phyloP scores from a whole-genome alignment of 2,888 invertebrate species.

The Mantis religiosa region DNA sequence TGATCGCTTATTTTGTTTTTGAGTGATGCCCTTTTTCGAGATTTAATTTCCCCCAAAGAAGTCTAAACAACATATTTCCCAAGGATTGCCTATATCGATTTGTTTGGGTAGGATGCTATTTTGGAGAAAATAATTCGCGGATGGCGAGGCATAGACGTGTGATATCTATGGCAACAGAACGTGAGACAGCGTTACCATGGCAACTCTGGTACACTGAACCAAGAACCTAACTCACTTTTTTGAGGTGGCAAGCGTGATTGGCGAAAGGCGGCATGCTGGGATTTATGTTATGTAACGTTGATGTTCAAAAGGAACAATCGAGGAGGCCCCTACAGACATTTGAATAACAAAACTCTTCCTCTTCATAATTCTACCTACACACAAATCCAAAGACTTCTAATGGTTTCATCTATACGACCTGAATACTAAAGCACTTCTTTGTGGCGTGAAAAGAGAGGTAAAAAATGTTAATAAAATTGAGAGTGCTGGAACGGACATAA shows the following conservation, averaged over 20 bases:
- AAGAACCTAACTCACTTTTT: too few relatives aligned
- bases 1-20: too few relatives aligned
- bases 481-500: neutral
- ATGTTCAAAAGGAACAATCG: neutral
- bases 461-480: neutral
- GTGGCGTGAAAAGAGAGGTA: neutral
- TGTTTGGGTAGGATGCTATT: too few relatives aligned
- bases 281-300: neutral
- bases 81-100: too few relatives aligned
- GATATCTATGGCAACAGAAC: too few relatives aligned
- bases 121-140: too few relatives aligned
- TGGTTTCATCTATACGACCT: neutral
- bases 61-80: too few relatives aligned
- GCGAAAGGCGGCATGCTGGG: neutral
- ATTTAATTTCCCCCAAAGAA: too few relatives aligned
- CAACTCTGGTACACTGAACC: too few relatives aligned
- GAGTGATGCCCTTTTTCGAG: too few relatives aligned
- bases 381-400: constrained; percentile 2
- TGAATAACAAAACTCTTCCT: neutral
- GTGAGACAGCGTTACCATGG: too few relatives aligned
- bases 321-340: neutral
- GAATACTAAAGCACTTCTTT: neutral
- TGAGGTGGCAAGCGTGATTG: neutral
- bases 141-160: too few relatives aligned
- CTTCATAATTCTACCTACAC: neutral